Evolutionary conservation across 2,797 vertebrate species (phyloP).

Genomic region (Hydrolagus colliei): DNA sequence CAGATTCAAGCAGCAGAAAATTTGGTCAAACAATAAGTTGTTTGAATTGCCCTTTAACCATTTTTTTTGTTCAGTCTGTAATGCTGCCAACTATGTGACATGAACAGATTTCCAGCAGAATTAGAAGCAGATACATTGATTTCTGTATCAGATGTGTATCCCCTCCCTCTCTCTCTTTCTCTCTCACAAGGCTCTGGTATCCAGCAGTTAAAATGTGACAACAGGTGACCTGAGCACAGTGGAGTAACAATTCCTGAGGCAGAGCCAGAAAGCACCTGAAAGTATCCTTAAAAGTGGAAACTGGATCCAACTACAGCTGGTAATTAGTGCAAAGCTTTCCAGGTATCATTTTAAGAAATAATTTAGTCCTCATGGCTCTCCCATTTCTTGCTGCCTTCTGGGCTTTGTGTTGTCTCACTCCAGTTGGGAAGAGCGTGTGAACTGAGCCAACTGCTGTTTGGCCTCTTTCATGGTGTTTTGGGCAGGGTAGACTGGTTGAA

Average conservation of each 20-base stretch:
- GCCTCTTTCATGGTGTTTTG: not conserved
- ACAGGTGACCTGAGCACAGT: not conserved
- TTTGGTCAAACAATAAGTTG: not conserved
- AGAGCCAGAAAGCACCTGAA: not conserved
- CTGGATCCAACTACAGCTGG: no score
- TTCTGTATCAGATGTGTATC: slow-evolving; percentile 8
- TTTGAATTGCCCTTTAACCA: slow-evolving; percentile 39
- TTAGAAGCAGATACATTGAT: slow-evolving; percentile 15
- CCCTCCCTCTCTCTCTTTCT: not conserved
- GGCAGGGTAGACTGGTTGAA: no score
- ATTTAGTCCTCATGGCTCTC: not conserved
- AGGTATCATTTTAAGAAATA: not conserved
- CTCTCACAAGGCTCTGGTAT: no score
- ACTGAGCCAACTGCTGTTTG: not conserved
- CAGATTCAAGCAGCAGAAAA: not conserved
- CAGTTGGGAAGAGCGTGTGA: not conserved
- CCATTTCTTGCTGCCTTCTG: not conserved
- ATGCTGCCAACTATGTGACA: not conserved
- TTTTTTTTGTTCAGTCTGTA: slow-evolving; percentile 41
- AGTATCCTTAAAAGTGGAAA: not conserved
- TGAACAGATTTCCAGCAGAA: not conserved
- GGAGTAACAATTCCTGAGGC: not conserved
- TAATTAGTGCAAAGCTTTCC: not conserved
- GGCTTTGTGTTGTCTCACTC: not conserved
- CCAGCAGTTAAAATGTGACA: not conserved